Percentiles rank a stretch among this genome's conserved stretches.
Evolutionary conservation across 2,797 vertebrate genomes (phyloP).

Genomic region (Lithobates pipiens): DNA sequence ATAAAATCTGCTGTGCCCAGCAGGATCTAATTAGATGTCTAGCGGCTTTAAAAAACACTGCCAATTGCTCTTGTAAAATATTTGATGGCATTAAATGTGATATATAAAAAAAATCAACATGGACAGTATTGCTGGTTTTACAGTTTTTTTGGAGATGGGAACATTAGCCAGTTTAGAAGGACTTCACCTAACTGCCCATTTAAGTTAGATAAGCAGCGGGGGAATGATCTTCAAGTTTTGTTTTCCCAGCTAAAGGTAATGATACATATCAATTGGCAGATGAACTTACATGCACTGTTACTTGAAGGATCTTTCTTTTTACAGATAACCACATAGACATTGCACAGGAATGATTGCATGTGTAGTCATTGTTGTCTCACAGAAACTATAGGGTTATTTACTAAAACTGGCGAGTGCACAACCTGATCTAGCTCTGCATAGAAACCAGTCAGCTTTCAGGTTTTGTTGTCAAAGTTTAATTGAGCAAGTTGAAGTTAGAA

Average conservation of each 20-base stretch:
- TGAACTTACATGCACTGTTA: too few species aligned
- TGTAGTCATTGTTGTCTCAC: neutral
- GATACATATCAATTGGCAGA: neutral
- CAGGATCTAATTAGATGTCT: constrained; percentile 29
- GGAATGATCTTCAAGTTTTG: neutral
- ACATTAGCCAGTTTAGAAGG: neutral
- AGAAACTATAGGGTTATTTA: neutral
- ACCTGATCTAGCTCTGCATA: too few species aligned
- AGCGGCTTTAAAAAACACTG: neutral
- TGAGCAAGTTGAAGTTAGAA: too few species aligned
- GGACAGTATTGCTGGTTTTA: neutral
- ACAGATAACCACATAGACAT: neutral
- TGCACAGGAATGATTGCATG: too few species aligned
- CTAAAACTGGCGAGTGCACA: too few species aligned
- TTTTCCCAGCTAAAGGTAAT: neutral
- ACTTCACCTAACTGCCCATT: neutral
- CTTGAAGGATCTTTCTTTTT: neutral
- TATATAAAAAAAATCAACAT: neutral
- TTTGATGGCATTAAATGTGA: neutral
- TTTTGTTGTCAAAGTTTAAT: too few species aligned
- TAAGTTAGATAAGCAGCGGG: neutral
- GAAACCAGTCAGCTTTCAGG: too few species aligned
- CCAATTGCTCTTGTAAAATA: neutral
- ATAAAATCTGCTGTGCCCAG: constrained; percentile 26
- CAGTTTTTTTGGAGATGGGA: neutral